Percentiles rank a stretch among this genome's conserved stretches.
Evolutionary conservation across 2,888 invertebrate genomes (phyloP).

Genomic region (Cheilosia urbana): DNA sequence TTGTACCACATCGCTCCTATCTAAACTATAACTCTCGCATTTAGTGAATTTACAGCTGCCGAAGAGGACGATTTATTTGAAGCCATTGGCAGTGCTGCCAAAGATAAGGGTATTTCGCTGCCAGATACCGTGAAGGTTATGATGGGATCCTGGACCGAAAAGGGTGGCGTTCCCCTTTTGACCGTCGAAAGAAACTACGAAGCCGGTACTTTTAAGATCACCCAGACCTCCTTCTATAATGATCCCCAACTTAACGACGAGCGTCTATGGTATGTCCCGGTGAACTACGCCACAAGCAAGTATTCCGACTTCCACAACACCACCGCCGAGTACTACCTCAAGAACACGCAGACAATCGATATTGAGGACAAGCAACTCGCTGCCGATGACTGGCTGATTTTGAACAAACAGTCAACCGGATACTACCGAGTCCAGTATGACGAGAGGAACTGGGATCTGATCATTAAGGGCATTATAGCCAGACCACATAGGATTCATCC

Average conservation of each 20-base stretch:
- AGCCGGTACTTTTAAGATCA: conserved; percentile 84
- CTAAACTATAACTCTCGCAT: background rate
- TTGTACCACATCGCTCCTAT: background rate
- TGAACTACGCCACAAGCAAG: conserved; percentile 79
- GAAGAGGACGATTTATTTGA: conserved; percentile 79
- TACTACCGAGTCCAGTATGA: conserved; percentile 90
- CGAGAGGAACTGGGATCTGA: conserved; percentile 86
- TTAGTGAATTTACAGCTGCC: conserved; percentile 78
- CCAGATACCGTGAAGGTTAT: conserved; percentile 85
- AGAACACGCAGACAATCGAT: conserved; percentile 43
- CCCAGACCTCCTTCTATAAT: conserved; percentile 83
- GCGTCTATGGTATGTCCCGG: conserved; percentile 80
- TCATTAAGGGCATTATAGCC: conserved; percentile 86
- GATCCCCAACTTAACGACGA: conserved; percentile 66
- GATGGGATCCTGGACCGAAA: conserved; percentile 87
- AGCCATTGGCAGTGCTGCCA: conserved; percentile 78
- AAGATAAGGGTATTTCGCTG: conserved; percentile 76
- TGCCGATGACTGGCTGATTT: conserved; percentile 80
- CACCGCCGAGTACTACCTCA: conserved; percentile 79
- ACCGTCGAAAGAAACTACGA: conserved; percentile 85
- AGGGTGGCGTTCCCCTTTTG: conserved; percentile 86
- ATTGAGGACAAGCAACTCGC: conserved; percentile 54
- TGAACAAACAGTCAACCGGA: conserved; percentile 82
- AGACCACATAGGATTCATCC: conserved; percentile 88
- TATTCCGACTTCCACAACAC: conserved; percentile 81